phyloP scores from a whole-genome alignment of 2,113 vertebrate species.

The Zeus faber region DNA sequence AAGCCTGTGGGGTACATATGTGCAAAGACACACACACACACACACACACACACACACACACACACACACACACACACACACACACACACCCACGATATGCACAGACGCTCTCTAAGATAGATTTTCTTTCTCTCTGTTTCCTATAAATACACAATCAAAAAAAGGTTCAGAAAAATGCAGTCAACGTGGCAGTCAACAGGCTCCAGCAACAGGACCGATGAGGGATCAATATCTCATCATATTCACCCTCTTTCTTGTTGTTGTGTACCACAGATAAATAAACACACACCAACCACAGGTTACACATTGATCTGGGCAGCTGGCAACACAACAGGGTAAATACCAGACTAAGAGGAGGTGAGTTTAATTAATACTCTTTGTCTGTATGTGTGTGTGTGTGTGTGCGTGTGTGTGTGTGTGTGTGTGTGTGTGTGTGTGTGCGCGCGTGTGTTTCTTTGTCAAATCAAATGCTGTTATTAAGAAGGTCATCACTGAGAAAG shows the following conservation, averaged over 20 bases:
- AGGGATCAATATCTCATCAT: constrained; percentile 47
- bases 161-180: constrained; percentile 1
- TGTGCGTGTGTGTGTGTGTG: constrained; percentile 16
- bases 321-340: constrained; percentile 29
- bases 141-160: not conserved
- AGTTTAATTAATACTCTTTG: constrained; percentile 27
- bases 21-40: constrained; percentile 11
- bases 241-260: constrained; percentile 13
- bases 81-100: not conserved
- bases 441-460: constrained; percentile 3
- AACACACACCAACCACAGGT: constrained; percentile 14
- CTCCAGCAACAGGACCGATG: constrained; percentile 16
- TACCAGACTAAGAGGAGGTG: constrained; percentile 2
- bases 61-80: constrained; percentile 6
- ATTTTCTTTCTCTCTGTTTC: not conserved
- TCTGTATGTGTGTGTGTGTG: constrained; percentile 16
- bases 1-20: constrained; percentile 20
- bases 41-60: not conserved
- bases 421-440: constrained; percentile 5
- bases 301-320: constrained; percentile 30
- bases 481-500: constrained; percentile 64
- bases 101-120: not conserved
- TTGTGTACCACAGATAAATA: constrained; percentile 25
- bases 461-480: constrained; percentile 44
- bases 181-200: constrained; percentile 12